Conservation (phyloP, 30 jellyfish, hydroid and myxozoan species). For the Aurelia sp. region DNA sequence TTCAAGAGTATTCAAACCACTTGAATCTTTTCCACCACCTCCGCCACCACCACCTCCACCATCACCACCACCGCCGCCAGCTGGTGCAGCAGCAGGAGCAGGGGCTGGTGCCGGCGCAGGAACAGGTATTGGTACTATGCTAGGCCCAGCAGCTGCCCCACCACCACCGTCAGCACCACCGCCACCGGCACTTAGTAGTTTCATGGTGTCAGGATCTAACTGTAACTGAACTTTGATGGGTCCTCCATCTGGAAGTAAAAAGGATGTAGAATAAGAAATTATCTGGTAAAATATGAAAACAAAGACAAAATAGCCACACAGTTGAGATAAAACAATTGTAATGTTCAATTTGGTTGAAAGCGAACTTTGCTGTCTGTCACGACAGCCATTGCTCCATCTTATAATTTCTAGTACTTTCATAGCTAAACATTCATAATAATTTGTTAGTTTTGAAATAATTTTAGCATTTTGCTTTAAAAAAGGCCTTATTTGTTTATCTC, state of each 20-base stretch:
- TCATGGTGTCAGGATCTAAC: conserved; percentile 89
- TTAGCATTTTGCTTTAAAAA: no score
- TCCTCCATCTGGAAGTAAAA: conserved; percentile 30
- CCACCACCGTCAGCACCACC: conserved; percentile 85
- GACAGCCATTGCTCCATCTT: no score
- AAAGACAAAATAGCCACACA: no score
- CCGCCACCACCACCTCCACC: conserved; percentile 85
- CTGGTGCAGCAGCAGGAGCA: conserved; percentile 86
- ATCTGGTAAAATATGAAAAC: no score
- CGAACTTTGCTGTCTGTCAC: no score
- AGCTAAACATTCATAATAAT: no score
- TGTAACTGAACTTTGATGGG: conserved; percentile 90
- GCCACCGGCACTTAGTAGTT: conserved; percentile 86
- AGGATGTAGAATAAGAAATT: no score
- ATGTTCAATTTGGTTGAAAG: no score
- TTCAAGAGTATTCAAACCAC: conserved; percentile 83
- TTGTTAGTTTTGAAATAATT: no score
- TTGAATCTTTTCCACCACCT: conserved; percentile 77
- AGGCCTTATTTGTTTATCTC: no score
- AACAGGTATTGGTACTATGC: conserved; percentile 63
- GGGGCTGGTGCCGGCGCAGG: conserved; percentile 86
- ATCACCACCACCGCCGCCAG: conserved; percentile 77
- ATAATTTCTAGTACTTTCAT: no score
- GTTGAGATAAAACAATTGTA: no score
- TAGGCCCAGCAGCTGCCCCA: conserved; percentile 65